A percentile compares a stretch with the other conserved stretches of the same genome.
Evolutionary conservation across 2,113 vertebrate genomes (phyloP).

Genomic region (Chaetura pelagica): DNA sequence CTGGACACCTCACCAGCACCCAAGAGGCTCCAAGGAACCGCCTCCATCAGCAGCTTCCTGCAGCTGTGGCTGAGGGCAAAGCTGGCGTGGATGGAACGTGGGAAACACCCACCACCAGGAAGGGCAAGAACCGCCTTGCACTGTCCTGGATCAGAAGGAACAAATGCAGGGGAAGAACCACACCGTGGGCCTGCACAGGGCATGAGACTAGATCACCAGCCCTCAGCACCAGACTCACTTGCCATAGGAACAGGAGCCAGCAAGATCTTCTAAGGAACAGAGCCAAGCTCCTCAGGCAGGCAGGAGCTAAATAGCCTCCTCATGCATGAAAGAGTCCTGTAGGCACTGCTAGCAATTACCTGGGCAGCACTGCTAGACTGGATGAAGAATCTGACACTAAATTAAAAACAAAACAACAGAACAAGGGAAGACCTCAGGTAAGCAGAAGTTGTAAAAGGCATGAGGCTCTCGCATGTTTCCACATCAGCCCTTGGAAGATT

Average conservation of each 20-base stretch:
- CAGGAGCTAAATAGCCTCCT: neutral
- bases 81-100: neutral
- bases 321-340: neutral
- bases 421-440: neutral
- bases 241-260: neutral
- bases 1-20: neutral
- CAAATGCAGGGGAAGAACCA: neutral
- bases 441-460: neutral
- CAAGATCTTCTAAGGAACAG: neutral
- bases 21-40: neutral
- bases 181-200: fast-evolving
- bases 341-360: neutral
- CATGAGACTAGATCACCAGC: neutral
- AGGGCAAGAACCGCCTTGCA: neutral
- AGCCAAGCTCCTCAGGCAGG: conserved; percentile 2
- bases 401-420: neutral
- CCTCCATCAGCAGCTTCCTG: neutral
- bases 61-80: neutral
- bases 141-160: neutral
- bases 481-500: neutral
- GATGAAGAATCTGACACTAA: neutral
- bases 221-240: neutral
- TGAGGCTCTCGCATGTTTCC: neutral
- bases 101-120: neutral
- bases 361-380: neutral